These are phyloP conservation scores for Puntigrus tetrazona DNA, from an alignment of 2,113 vertebrate species.

Conservation along the genomic window DNA sequence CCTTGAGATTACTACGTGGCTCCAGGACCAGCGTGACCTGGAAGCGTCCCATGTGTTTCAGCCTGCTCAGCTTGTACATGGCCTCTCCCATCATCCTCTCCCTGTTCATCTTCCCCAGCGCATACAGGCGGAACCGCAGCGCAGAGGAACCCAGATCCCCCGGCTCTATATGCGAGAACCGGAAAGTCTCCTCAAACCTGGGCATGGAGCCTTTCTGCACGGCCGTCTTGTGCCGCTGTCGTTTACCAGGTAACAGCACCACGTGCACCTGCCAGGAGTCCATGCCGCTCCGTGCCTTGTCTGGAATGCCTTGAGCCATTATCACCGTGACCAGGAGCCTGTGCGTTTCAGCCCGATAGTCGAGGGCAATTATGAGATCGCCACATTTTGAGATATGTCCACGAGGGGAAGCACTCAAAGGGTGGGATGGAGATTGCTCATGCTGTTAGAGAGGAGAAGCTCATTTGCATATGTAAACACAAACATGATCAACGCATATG, in stretches of 20 bases:
- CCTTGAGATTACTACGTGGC: constrained; percentile 86
- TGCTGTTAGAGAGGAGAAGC: constrained; percentile 67
- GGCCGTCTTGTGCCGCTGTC: constrained; percentile 85
- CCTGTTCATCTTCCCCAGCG: constrained; percentile 81
- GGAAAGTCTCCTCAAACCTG: constrained; percentile 85
- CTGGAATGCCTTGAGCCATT: constrained; percentile 83
- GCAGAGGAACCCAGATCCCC: constrained; percentile 79
- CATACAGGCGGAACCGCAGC: constrained; percentile 90
- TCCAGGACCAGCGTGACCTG: constrained; percentile 85
- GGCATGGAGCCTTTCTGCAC: constrained; percentile 84
- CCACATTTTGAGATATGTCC: constrained; percentile 88
- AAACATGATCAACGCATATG: neutral
- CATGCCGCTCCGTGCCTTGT: constrained; percentile 89
- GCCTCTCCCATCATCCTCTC: constrained; percentile 96
- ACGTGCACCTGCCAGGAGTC: constrained; percentile 90
- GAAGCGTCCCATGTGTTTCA: constrained; percentile 70
- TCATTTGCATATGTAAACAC: neutral
- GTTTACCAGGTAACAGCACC: constrained; percentile 89
- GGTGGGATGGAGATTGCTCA: constrained; percentile 51
- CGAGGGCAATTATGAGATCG: constrained; percentile 83
- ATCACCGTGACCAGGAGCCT: constrained; percentile 84
- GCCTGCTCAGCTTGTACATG: constrained; percentile 78
- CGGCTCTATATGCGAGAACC: constrained; percentile 82
- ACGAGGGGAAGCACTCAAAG: constrained; percentile 48
- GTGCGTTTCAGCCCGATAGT: constrained; percentile 78